phyloP scores from a whole-genome alignment of 2,113 vertebrate species.

The Gymnarchus niloticus region DNA sequence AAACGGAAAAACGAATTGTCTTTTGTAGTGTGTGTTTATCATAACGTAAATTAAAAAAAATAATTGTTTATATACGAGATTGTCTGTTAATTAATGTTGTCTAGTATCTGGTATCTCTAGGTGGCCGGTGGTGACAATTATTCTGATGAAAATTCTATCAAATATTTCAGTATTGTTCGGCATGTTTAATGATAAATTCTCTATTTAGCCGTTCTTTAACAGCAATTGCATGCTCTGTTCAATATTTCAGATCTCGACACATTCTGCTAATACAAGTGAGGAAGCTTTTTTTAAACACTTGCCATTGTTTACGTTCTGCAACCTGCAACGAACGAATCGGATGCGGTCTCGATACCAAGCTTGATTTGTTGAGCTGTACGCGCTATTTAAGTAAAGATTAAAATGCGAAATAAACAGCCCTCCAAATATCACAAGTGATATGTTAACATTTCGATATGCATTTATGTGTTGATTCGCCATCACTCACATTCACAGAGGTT shows the following conservation, averaged over 20 bases:
- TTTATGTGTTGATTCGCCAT: background rate
- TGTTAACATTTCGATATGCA: background rate
- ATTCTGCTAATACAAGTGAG: slow-evolving; percentile 72
- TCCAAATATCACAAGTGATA: background rate
- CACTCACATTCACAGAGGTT: background rate
- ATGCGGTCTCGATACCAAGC: background rate
- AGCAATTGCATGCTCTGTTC: slow-evolving; percentile 37
- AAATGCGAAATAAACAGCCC: background rate
- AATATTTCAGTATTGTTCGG: no score
- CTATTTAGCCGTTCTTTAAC: no score
- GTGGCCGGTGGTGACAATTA: background rate
- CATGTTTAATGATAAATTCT: no score
- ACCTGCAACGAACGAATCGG: background rate
- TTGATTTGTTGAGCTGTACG: background rate
- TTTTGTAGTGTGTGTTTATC: background rate
- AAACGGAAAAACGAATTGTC: no score
- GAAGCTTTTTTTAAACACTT: slow-evolving; percentile 53
- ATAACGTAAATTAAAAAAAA: background rate
- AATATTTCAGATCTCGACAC: slow-evolving; percentile 46
- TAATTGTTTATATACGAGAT: background rate
- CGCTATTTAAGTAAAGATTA: background rate
- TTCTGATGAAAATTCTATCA: no score
- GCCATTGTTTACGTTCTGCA: background rate
- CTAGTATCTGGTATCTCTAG: background rate
- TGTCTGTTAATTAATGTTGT: background rate